Percentiles rank a stretch among this genome's conserved stretches.
Conservation (phyloP, 2,888 invertebrate species). For the Stenotaenia linearis region DNA sequence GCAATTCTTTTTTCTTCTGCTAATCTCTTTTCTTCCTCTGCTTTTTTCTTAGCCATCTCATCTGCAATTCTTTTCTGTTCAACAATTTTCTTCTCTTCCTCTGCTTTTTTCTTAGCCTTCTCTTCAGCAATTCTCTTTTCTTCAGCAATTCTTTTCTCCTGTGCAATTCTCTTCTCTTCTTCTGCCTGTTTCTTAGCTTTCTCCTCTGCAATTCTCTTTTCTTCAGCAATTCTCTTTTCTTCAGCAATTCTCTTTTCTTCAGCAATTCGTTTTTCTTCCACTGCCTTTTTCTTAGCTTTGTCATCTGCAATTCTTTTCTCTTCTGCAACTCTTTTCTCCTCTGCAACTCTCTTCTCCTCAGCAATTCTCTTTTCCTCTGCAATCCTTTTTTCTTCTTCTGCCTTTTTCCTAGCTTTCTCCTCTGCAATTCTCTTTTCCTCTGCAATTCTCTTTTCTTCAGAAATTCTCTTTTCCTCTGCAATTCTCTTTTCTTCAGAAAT, state of each 20-base stretch:
- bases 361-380: constrained; percentile 33
- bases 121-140: constrained; percentile 37
- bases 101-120: constrained; percentile 37
- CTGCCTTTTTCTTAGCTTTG: background rate
- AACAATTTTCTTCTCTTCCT: too few relatives aligned
- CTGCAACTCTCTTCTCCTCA: constrained; percentile 33
- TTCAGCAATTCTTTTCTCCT: background rate
- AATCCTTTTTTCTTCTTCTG: constrained; percentile 34
- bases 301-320: background rate
- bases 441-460: background rate
- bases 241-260: background rate
- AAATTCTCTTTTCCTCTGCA: too few relatives aligned
- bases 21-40: background rate
- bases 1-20: too few relatives aligned
- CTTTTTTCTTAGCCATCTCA: too few relatives aligned
- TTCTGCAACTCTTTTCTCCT: background rate
- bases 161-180: constrained; percentile 32
- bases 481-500: too few relatives aligned
- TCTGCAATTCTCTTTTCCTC: background rate
- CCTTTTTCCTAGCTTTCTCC: constrained; percentile 12
- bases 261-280: background rate
- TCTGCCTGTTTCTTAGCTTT: constrained; percentile 27
- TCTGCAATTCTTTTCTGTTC: too few relatives aligned
- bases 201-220: background rate
- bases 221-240: background rate